A percentile compares a stretch with the other conserved stretches of the same genome.
Conservation (phyloP, 2,113 vertebrate species). For the Pampusana beccarii region DNA sequence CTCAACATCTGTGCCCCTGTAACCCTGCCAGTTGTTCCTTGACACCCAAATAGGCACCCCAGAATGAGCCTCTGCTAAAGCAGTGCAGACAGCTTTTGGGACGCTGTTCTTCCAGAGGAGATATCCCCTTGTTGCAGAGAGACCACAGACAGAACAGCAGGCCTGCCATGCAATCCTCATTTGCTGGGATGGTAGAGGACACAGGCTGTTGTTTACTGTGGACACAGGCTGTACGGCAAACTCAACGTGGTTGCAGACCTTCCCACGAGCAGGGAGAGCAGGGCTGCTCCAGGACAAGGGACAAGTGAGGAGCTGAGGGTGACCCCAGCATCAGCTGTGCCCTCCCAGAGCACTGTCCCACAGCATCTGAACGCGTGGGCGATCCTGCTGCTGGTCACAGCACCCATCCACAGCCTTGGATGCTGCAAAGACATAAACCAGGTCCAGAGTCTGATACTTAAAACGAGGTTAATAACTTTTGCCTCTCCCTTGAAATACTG, state of each 20-base stretch:
- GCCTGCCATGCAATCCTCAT: rapidly evolving
- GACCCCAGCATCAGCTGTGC: neutral
- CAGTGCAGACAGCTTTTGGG: neutral
- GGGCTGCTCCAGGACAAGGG: neutral
- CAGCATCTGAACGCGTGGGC: neutral
- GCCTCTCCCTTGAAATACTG: neutral
- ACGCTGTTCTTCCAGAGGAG: neutral
- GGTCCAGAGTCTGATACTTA: neutral
- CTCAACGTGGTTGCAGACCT: neutral
- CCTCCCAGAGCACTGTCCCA: no score
- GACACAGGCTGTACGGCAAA: neutral
- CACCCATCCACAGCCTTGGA: rapidly evolving
- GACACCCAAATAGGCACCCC: rapidly evolving
- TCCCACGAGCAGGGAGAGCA: neutral
- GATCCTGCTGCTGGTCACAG: neutral
- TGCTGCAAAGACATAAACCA: neutral
- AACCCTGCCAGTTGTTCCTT: neutral
- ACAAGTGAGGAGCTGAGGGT: neutral
- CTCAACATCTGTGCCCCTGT: no score
- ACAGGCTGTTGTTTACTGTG: rapidly evolving
- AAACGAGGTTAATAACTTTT: neutral
- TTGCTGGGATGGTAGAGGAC: neutral
- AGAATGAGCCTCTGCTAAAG: neutral
- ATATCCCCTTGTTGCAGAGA: neutral
- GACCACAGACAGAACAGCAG: rapidly evolving